Conservation (phyloP, 2,888 invertebrate genomes). For the Empis stercorea region DNA sequence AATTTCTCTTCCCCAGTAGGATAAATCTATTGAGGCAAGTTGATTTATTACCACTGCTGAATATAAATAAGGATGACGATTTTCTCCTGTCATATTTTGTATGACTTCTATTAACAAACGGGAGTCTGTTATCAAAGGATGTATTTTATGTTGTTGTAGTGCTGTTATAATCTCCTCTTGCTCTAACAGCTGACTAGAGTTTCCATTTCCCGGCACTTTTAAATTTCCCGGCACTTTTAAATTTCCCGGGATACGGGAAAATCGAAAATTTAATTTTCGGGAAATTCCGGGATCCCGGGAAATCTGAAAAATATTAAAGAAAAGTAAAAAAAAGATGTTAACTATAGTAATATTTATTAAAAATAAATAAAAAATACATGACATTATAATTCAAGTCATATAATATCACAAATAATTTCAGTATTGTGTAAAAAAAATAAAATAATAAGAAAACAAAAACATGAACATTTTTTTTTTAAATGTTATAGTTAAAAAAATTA, state of each 20-base stretch:
- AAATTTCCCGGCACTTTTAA: neutral
- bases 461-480: neutral
- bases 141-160: too few relatives aligned
- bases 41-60: too few relatives aligned
- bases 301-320: neutral
- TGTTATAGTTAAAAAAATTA: neutral
- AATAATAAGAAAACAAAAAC: neutral
- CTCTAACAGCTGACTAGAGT: too few relatives aligned
- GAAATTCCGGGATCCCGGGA: neutral
- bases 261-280: neutral
- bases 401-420: neutral
- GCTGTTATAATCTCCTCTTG: too few relatives aligned
- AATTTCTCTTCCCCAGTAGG: too few relatives aligned
- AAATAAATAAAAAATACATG: neutral
- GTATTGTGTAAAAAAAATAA: neutral
- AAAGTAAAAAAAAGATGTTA: neutral
- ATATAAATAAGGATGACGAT: too few relatives aligned
- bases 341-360: neutral
- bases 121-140: too few relatives aligned
- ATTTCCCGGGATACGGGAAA: neutral
- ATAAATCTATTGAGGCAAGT: too few relatives aligned
- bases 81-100: too few relatives aligned
- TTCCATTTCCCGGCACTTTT: slow-evolving; percentile 3
- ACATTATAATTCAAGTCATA: neutral
- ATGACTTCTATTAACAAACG: too few relatives aligned